Percentiles rank a stretch among this genome's conserved stretches.
Conservation (phyloP, 1,140 invertebrate species). For the Ooceraea biroi region DNA sequence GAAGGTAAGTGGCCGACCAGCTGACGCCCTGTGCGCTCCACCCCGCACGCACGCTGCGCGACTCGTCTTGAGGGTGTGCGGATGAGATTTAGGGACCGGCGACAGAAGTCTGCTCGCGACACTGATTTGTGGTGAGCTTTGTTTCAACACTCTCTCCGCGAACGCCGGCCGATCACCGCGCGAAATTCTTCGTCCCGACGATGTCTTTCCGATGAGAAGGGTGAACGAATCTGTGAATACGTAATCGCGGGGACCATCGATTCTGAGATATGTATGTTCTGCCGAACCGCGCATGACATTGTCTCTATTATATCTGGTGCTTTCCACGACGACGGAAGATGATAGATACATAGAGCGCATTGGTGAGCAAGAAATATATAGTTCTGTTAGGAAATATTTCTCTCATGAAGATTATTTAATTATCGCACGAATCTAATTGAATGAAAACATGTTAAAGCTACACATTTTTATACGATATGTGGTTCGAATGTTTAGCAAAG, state of each 20-base stretch:
- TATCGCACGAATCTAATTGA: no score
- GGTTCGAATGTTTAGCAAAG: no score
- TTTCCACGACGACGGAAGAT: background rate
- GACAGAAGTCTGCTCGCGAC: constrained; percentile 85
- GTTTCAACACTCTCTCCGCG: constrained; percentile 82
- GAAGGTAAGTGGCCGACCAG: constrained; percentile 86
- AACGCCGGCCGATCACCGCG: constrained; percentile 73
- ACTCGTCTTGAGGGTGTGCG: constrained; percentile 86
- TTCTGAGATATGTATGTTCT: background rate
- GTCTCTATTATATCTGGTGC: background rate
- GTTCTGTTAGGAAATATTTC: no score
- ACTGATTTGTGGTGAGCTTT: constrained; percentile 87
- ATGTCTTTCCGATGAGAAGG: constrained; percentile 3
- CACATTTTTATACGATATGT: no score
- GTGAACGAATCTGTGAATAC: constrained; percentile 2
- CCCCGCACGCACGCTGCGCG: constrained; percentile 85
- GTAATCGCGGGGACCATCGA: background rate
- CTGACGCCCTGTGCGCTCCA: constrained; percentile 83
- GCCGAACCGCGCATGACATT: background rate
- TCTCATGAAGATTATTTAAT: no score
- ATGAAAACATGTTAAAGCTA: no score
- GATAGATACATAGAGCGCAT: background rate
- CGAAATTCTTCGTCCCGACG: constrained; percentile 50
- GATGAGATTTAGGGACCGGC: constrained; percentile 86
- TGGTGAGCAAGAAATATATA: no score